These are phyloP conservation scores for Bombylius major DNA, from an alignment of 2,888 invertebrate genomes.

Conservation along the genomic window DNA sequence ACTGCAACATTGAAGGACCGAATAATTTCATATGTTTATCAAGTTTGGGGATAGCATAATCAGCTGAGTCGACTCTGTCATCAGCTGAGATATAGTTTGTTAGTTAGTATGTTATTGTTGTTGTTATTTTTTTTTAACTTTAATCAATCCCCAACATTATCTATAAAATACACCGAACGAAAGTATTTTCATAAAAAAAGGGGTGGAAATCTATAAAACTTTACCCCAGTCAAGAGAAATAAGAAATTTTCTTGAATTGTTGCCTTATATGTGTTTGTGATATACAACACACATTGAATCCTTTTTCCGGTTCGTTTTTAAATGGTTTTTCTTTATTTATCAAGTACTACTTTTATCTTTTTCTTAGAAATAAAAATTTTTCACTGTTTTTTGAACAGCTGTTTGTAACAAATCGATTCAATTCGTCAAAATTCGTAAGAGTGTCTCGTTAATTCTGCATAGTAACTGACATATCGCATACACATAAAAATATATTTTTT, in stretches of 20 bases:
- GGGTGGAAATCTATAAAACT: no score
- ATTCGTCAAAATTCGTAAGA: neutral
- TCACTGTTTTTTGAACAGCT: neutral
- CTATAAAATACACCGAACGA: no score
- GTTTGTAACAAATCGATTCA: neutral
- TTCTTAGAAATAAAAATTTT: neutral
- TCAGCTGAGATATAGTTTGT: neutral
- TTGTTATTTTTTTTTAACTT: no score
- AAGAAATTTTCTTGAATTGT: no score
- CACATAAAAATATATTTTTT: no score
- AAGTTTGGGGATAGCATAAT: neutral
- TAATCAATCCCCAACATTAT: no score
- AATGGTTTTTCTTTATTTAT: neutral
- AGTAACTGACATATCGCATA: neutral
- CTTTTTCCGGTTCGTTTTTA: neutral
- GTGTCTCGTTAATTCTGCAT: neutral
- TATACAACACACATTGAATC: neutral
- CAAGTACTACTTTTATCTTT: neutral
- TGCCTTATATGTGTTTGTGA: no score
- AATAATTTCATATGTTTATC: slow-evolving; percentile 1
- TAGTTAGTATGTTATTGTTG: no score
- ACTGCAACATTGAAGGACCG: neutral
- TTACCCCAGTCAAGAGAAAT: no score
- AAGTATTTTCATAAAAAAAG: no score
- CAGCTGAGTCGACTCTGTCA: slow-evolving; percentile 2